Evolutionary conservation across 2,888 invertebrate genomes (phyloP), one percentile per base, ranked within the genome.

Genomic region (Leptinotarsa peninsularis): DNA sequence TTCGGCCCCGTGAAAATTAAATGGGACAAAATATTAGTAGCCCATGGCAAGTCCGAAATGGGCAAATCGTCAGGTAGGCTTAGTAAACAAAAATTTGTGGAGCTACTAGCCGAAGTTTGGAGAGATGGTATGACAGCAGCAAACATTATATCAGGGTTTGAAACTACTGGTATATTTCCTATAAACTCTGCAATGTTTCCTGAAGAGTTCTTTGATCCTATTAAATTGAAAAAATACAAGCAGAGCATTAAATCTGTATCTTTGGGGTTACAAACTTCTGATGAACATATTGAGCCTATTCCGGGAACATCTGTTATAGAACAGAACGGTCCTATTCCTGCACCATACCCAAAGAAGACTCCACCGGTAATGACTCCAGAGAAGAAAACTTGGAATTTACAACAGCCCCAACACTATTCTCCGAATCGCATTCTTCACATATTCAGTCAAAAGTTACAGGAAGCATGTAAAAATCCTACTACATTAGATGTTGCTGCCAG

Each of bases 11-110:
- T 78, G 13, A 78, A 78, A 77, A 66, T n/a, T 5, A n/a, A 49
- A 58, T 82, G 79, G 81, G 79, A 82, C 56, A 71, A 58, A 77
- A 76, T 74, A 54, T 58, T 81, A 14, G 75, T 80, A 70, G n/a
- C n/a, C n/a, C n/a, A n/a, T n/a, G n/a, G n/a, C n/a, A n/a, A n/a
- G n/a, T n/a, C n/a, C n/a, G n/a, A n/a, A n/a, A n/a, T n/a, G n/a
- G n/a, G n/a, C n/a, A n/a, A n/a, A n/a, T n/a, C n/a, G n/a, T n/a
- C n/a, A n/a, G n/a, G n/a, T n/a, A n/a, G n/a, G n/a, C n/a, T n/a
- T n/a, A n/a, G n/a, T n/a, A n/a, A n/a, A n/a, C 68, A 52, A 15
- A 70, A 70, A 49, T 58, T 70, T 52, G n/a, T 49, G 58, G 69
- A 70, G 49, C 49, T 70, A 27, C 49, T 67, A 49, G 67, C 17